Evolutionary conservation across 2,113 vertebrate species (phyloP), one percentile per base, ranked within the genome.

Genomic region (Indri indri): DNA sequence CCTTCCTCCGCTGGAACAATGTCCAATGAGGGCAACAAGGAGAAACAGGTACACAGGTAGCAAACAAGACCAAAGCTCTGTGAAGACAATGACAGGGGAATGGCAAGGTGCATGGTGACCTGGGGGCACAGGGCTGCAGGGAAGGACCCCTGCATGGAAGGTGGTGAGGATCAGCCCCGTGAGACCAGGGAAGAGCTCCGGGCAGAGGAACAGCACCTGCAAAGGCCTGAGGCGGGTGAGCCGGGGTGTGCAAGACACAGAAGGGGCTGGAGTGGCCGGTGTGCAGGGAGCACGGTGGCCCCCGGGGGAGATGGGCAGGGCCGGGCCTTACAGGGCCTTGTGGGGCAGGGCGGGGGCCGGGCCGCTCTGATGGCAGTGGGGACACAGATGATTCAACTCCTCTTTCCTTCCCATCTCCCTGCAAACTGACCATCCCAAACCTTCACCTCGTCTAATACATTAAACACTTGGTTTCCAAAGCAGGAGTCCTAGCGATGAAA

Each of bases 91-190:
- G 27, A 7, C 34, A 22, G 4, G 8, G 27, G 45, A n/a, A 40
- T 0, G 70, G 40, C 1, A n/a, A 34, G 42, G 27, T 0, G 5
- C 9, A 45, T 11, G 11, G 66, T 1, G n/a, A 17, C 32, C 25
- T 10, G 3, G 40, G 3, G 63, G 68, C 13, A 37, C 18, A 13
- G 79, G 71, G 77, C 3, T 14, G 14, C n/a, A 11, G 80, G 45
- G 45, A 54, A 71, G 63, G 70, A 13, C 37, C 37, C 37, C 63
- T 23, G 45, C 17, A 57, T 17, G 34, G 37, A 40, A 23, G 87
- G 50, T 10, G 7, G 9, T 8, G 57, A 59, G 70, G 17, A 2
- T 4, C 81, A 37, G 3, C 74, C 50, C 7, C 3, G 0, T 27
- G 71, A 45, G 10, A 10, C 2, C 4, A n/a, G 10, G 57, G 47